These are phyloP conservation scores for Polyodon spathula DNA, from an alignment of 2,113 vertebrate genomes.

Conservation along the genomic window DNA sequence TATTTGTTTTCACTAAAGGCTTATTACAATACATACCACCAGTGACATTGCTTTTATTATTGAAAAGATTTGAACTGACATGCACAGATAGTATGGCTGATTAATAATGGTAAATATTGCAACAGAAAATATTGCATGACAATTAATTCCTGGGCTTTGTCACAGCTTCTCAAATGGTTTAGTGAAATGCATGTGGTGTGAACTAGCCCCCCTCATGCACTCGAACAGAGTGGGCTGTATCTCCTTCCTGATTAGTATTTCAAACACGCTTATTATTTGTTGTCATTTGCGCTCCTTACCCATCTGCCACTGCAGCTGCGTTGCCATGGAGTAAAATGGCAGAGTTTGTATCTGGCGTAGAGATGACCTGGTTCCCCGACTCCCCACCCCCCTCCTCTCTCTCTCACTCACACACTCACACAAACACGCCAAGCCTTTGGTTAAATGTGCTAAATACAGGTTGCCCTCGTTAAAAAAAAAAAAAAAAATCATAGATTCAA, in stretches of 20 bases:
- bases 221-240: neutral
- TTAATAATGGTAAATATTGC: no score
- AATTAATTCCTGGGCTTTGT: no score
- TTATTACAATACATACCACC: no score
- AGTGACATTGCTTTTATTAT: no score
- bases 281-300: conserved; percentile 4
- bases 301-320: conserved; percentile 2
- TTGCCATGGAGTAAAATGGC: conserved; percentile 7
- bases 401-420: neutral
- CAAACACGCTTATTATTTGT: conserved; percentile 3
- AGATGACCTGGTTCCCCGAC: conserved; percentile 1
- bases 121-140: no score
- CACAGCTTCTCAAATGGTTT: no score
- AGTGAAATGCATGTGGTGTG: neutral
- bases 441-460: neutral
- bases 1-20: no score
- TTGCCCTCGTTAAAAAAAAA: no score
- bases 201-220: neutral
- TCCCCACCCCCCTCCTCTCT: no score
- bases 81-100: no score
- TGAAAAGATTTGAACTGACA: no score
- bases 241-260: conserved; percentile 2
- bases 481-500: no score
- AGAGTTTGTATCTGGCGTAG: neutral
- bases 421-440: neutral